Evolutionary conservation across 2,113 vertebrate species (phyloP), one percentile per base, ranked within the genome.

Genomic region (Tragelaphus imberbis): DNA sequence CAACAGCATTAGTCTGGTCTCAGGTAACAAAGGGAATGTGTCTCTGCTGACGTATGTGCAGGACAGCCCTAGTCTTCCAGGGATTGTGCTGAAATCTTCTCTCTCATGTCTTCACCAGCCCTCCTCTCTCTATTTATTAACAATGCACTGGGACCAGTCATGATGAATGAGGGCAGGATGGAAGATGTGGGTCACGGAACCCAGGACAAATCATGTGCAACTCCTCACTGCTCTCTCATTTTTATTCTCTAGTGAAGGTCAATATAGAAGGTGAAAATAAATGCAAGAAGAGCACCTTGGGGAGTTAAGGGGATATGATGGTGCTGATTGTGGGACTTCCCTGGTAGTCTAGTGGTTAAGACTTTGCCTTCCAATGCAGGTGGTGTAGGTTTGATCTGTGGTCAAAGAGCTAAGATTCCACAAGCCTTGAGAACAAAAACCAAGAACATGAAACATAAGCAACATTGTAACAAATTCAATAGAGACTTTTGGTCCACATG

Each of bases 241-340:
- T 77, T 82, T 58, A 55, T 87, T 86, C 30, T 65, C 5, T 55
- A 65, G 15, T 23, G 51, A 61, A 93, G 84, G 56, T 81, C 33
- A 86, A 85, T 27, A 47, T 3, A 80, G 30, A 94, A 58, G 58
- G 33, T 53, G 53, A 80, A 88, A 90, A n/a, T 81, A 77, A 91
- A 56, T 10, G 21, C 28, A 94, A 86, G 75, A 47, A 55, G 30
- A 49, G 47, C 25, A 49, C 28, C 81, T 68, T 75, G 33, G 47
- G 33, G 40, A 44, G 56, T 9, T 16, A 15, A 88, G 36, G 16
- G 51, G 82, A 49, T 11, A 7, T 1, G 3, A 5, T 16, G 55
- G 49, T 47, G 28, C 23, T 2, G 6, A 19, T 0, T 40, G 36
- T 6, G 7, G 0, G 71, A 27, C 14, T 77, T 77, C 23, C 71